Base-by-base conservation (phyloP, 2,113 vertebrate species). In the Pardalotus punctatus region DNA sequence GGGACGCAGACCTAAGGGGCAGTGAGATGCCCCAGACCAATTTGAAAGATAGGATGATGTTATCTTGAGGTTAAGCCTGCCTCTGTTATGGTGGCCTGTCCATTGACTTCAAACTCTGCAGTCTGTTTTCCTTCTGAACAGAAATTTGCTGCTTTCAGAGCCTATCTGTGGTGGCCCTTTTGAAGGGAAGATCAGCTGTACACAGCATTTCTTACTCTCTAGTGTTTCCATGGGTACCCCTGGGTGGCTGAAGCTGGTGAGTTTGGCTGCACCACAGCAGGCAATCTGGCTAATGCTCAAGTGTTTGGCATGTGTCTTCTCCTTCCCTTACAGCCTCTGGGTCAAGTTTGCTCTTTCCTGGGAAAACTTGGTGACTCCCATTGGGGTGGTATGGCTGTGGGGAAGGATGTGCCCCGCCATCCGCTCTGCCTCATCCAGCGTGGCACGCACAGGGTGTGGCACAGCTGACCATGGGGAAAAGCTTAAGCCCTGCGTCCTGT, bases 381-480 rank as follows among this genome's bases (percentile, higher is more conserved):
- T 3, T 53, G 47, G 38, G 27, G 12, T 67, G 33, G 21, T 38
- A 8, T 0, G 0, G 48, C 70, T 3, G 3, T 50, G 43, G 42
- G 35, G 27, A 71, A 60, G 61, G 72, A 64, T 40, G 33, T 5
- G 5, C 60, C 80, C 54, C 21, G 4, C 28, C 31, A 23, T 74
- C 45, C 0, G 0, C 53, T 79, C 53, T 23, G 22, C 72, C 9
- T 58, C 24, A 29, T 29, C 23, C 4, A 29, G 13, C 2, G 0
- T 0, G 2, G 50, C 61, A 9, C 1, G 0, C 5, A 1, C 5
- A 1, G 19, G n/a, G 12, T 4, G 17, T 48, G 51, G 36, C 62
- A 24, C 24, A 42, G 85, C 18, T 0, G 1, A 4, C 31, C 1
- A 0, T 6, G 73, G 69, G 29, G 54, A 76, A 50, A n/a, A 9